Base-by-base conservation (phyloP, 2,113 vertebrate genomes). In the Synodontis membranacea region DNA sequence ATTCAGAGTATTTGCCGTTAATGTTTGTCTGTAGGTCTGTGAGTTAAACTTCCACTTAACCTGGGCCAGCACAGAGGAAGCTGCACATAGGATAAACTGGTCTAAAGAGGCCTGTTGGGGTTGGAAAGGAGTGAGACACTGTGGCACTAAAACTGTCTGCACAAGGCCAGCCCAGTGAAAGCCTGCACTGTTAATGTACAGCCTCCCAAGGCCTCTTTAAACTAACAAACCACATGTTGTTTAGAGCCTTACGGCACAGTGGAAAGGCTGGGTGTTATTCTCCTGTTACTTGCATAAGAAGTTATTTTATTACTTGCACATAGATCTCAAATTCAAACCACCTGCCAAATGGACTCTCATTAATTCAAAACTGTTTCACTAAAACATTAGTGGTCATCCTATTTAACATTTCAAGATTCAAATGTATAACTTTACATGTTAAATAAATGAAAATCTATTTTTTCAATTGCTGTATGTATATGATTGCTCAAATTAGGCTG, bases 1-100 rank as follows among this genome's bases (percentile, higher is more conserved):
- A 92, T 92, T 93, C 88, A 93, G 86, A 62, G 50, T 83, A 74
- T 82, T 85, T 85, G 85, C 80, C 23, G 79, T 72, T 74, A 52
- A 85, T 88, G 85, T 83, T 86, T 90, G 79, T 82, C 80, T 44
- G 76, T 60, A 62, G 83, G 88, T 84, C 85, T 86, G n/a, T 80
- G 72, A 85, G 79, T 82, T 68, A 48, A 83, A 81, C 86, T 83
- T 92, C 89, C 72, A 89, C 64, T 85, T 84, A 70, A 72, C 70
- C 56, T 90, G 66, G 50, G 52, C 42, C 52, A 84, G 70, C 85
- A 84, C 28, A 46, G 34, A 88, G 58, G 44, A 84, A 50, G 80
- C 83, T 88, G 74, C 34, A 79, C 83, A 82, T 64, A 86, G 80
- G 81, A 72, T 89, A 86, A 89, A 89, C 84, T 86, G 48, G 28